These are phyloP conservation scores for Anastrepha ludens DNA, from an alignment of 1,140 invertebrate genomes.

Conservation along the genomic window DNA sequence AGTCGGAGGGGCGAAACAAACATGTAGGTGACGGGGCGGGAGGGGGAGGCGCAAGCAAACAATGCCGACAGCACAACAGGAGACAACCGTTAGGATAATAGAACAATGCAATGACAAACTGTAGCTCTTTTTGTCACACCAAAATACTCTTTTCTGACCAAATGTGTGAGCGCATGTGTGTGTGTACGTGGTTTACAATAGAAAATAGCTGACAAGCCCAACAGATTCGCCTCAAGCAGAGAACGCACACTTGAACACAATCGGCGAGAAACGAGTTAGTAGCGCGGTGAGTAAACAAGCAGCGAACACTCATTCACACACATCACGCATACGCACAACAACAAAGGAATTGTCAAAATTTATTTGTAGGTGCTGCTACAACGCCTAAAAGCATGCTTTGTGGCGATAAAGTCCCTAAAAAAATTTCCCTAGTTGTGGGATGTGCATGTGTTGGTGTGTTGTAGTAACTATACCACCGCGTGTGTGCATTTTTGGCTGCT, in stretches of 20 bases:
- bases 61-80: slow-evolving; percentile 2
- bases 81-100: slow-evolving; percentile 18
- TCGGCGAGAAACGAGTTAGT: neutral
- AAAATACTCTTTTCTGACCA: slow-evolving; percentile 33
- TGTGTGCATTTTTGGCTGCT: neutral
- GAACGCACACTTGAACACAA: neutral
- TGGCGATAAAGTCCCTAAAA: neutral
- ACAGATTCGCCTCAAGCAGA: neutral
- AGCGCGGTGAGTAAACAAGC: neutral
- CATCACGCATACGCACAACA: neutral
- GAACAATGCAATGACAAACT: slow-evolving; percentile 32
- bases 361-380: neutral
- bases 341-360: neutral
- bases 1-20: neutral
- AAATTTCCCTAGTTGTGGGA: neutral
- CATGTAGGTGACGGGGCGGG: neutral
- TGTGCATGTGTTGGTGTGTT: too few species aligned
- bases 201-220: neutral
- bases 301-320: neutral
- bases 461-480: too few species aligned
- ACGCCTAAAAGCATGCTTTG: slow-evolving; percentile 37
- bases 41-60: neutral
- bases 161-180: neutral
- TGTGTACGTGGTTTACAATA: neutral
- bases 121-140: slow-evolving; percentile 49